Conservation (phyloP, 2,797 vertebrate genomes). For the Rhinogobio ventralis region DNA sequence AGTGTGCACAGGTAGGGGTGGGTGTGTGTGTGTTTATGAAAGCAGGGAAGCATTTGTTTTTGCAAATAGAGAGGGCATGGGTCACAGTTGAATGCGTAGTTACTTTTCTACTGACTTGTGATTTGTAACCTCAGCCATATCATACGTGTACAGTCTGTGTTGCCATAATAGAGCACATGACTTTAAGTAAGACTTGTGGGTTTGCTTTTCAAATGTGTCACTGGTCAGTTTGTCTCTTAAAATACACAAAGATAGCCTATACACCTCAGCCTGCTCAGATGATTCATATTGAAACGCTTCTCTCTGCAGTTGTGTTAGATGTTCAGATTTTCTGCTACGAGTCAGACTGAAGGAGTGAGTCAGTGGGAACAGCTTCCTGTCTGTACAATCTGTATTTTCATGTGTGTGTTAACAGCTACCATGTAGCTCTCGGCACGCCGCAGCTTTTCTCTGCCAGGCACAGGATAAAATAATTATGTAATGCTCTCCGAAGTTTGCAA, state of each 20-base stretch:
- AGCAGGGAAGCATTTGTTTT: constrained; percentile 11
- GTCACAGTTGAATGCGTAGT: not conserved
- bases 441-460: constrained; percentile 15
- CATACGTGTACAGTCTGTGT: not conserved
- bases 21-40: constrained; percentile 18
- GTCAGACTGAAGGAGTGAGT: constrained; percentile 30
- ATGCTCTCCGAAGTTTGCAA: not conserved
- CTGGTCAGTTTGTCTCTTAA: not conserved
- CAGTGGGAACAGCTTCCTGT: constrained; percentile 34
- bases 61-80: not conserved
- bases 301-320: constrained; percentile 3
- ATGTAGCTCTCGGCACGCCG: not conserved
- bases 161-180: constrained; percentile 28
- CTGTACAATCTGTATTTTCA: not conserved
- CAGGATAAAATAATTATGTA: constrained; percentile 21
- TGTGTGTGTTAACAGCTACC: constrained; percentile 6
- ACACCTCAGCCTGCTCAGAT: not conserved
- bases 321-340: constrained; percentile 20
- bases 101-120: constrained; percentile 18
- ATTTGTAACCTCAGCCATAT: constrained; percentile 11
- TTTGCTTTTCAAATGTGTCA: constrained; percentile 1
- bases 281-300: not conserved
- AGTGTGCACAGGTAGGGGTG: constrained; percentile 22
- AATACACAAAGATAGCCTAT: not conserved
- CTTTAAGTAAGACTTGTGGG: constrained; percentile 3